phyloP scores from a whole-genome alignment of 1,140 invertebrate genomes.

The Campodea augens region DNA sequence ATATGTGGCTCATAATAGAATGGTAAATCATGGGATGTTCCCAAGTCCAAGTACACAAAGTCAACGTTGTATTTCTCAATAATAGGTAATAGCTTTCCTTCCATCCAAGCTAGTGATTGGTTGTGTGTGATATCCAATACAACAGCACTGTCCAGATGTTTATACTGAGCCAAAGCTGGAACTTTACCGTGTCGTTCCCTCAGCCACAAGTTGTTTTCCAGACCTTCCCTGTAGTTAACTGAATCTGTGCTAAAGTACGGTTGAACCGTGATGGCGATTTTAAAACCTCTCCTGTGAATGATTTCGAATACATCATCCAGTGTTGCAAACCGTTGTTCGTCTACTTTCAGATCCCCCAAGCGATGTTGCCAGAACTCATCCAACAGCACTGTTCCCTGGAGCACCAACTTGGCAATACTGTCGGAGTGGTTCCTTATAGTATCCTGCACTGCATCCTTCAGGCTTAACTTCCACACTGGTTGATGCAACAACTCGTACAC shows the following conservation, averaged over 20 bases:
- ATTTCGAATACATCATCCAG: conserved; percentile 59
- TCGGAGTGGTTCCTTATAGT: conserved; percentile 29
- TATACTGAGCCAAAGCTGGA: conserved; percentile 54
- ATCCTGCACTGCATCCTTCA: background rate
- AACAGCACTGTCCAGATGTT: conserved; percentile 50
- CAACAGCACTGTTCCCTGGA: conserved; percentile 43
- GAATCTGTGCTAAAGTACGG: conserved; percentile 74
- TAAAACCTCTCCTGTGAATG: conserved; percentile 60
- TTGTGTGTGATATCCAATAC: conserved; percentile 70
- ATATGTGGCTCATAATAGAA: conserved; percentile 53
- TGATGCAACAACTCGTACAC: conserved; percentile 38
- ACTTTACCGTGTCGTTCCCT: conserved; percentile 48
- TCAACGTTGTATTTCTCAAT: conserved; percentile 57
- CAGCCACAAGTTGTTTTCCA: conserved; percentile 44
- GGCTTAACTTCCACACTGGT: conserved; percentile 15
- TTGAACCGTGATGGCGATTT: conserved; percentile 61
- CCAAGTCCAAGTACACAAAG: conserved; percentile 76
- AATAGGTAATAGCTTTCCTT: conserved; percentile 46
- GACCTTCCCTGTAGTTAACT: conserved; percentile 52
- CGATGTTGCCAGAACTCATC: conserved; percentile 69
- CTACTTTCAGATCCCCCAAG: conserved; percentile 55
- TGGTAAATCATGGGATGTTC: conserved; percentile 69
- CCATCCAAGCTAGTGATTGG: conserved; percentile 54
- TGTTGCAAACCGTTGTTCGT: conserved; percentile 45
- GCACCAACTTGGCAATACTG: conserved; percentile 5